A percentile compares a stretch with the other conserved stretches of the same genome.
These are phyloP conservation scores for Himalopsyche japonica DNA, from an alignment of 2,888 invertebrate species.

Conservation along the genomic window DNA sequence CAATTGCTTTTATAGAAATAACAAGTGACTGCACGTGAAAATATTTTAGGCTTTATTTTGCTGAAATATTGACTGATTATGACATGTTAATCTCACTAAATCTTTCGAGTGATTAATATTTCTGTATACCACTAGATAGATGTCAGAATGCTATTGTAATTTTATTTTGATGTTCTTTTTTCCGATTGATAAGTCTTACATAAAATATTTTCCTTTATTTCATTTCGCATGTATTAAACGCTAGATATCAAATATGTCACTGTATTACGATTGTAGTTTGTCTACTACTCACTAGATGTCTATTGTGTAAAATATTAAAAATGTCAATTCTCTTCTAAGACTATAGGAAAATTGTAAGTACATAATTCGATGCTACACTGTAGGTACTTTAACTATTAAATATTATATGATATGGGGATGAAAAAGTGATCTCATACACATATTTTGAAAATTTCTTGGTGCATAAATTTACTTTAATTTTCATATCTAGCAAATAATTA, in stretches of 20 bases:
- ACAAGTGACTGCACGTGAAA: background rate
- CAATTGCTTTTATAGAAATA: background rate
- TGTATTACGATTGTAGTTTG: background rate
- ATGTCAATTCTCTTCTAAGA: background rate
- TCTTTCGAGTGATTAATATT: too few species aligned
- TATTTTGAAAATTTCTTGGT: background rate
- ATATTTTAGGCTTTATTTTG: background rate
- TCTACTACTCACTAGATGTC: background rate
- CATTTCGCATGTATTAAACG: background rate
- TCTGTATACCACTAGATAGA: too few species aligned
- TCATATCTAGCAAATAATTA: background rate
- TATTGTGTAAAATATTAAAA: slow-evolving; percentile 1
- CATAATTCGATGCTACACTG: background rate
- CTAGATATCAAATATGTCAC: background rate
- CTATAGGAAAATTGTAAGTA: background rate
- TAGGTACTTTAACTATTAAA: background rate
- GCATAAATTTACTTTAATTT: background rate
- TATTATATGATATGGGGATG: background rate
- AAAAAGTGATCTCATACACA: background rate
- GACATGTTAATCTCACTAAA: background rate
- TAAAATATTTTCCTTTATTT: too few species aligned
- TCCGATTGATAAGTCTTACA: too few species aligned
- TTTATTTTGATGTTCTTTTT: too few species aligned
- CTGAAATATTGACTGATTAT: background rate
- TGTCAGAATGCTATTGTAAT: too few species aligned